Evolutionary conservation across 1,140 invertebrate genomes (phyloP).

Genomic region (Drosophila tsacasi): DNA sequence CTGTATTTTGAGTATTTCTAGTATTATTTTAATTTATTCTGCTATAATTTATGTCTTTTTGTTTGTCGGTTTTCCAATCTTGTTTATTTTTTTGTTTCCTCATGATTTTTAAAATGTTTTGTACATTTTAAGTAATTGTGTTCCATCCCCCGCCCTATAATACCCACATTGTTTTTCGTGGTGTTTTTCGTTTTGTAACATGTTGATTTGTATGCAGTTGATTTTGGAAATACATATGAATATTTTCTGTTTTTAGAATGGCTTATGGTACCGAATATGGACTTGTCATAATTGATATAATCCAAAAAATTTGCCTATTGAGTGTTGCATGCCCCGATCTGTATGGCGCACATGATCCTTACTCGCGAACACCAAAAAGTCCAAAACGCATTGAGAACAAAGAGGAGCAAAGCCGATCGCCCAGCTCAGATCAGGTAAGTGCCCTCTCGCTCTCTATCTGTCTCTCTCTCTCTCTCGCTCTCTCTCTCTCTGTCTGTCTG

Average conservation of each 20-base stretch:
- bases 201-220: constrained; percentile 67
- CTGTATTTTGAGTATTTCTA: constrained; percentile 1
- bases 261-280: constrained; percentile 98
- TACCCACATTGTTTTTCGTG: constrained; percentile 9
- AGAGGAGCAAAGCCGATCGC: constrained; percentile 92
- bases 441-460: constrained; percentile 33
- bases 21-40: constrained; percentile 5
- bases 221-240: constrained; percentile 69
- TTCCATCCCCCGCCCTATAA: neutral
- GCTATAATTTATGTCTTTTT: neutral
- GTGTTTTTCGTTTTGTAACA: constrained; percentile 24
- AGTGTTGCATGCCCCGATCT: constrained; percentile 94
- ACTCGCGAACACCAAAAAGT: constrained; percentile 93
- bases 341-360: constrained; percentile 95
- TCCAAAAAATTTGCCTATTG: constrained; percentile 95
- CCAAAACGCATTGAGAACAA: constrained; percentile 90
- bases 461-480: constrained; percentile 19
- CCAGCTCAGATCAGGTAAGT: constrained; percentile 95
- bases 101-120: neutral
- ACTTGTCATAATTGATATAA: constrained; percentile 96
- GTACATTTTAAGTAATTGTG: constrained; percentile 3
- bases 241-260: constrained; percentile 89
- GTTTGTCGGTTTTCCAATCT: neutral
- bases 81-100: neutral
- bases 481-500: constrained; percentile 32